Evolutionary conservation across 1,140 invertebrate species (phyloP).

Genomic region (Protaetia brevitarsis): DNA sequence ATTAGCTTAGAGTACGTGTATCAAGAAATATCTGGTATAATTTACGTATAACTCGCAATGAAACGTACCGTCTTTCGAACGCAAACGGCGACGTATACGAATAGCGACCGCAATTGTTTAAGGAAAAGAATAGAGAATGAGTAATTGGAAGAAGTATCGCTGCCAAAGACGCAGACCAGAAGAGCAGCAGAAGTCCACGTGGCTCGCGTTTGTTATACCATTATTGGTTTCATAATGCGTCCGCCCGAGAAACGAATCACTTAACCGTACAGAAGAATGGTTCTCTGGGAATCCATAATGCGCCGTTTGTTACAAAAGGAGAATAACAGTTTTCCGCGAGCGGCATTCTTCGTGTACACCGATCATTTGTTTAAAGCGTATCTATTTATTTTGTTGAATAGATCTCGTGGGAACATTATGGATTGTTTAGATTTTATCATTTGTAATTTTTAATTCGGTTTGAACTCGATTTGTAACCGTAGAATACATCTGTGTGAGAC

Average conservation of each 20-base stretch:
- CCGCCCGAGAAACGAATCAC: conserved; percentile 4
- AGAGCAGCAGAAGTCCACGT: not conserved
- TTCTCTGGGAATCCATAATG: conserved; percentile 11
- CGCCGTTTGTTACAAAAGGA: conserved; percentile 15
- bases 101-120: conserved; percentile 1
- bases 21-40: too few relatives aligned
- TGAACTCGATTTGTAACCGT: not conserved
- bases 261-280: conserved; percentile 10
- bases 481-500: too few relatives aligned
- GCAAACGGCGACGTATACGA: not conserved
- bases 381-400: conserved; percentile 5
- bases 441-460: conserved; percentile 6
- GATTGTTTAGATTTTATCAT: conserved; percentile 17
- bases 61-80: not conserved
- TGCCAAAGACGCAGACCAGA: conserved; percentile 3
- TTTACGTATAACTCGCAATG: not conserved
- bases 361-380: conserved; percentile 6
- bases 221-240: conserved; percentile 16
- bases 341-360: conserved; percentile 10
- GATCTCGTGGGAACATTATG: not conserved
- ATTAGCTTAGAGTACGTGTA: not conserved
- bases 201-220: conserved; percentile 10
- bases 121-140: conserved; percentile 5
- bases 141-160: conserved; percentile 12
- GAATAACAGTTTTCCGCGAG: conserved; percentile 1